Conservation (phyloP, 2,113 vertebrate genomes). For the Pan paniscus region DNA sequence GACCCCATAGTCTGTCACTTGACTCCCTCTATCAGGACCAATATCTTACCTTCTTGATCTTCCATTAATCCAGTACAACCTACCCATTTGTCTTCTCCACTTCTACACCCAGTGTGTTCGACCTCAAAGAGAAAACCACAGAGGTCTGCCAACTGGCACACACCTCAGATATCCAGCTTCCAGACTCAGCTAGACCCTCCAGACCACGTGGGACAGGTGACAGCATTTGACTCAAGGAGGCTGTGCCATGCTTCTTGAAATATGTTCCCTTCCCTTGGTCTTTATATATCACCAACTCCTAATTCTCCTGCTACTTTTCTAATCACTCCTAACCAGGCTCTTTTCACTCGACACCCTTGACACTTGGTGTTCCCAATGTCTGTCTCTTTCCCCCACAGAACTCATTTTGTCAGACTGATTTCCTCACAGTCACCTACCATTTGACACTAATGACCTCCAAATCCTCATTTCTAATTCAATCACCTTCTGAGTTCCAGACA, state of each 20-base stretch:
- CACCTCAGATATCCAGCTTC: not conserved
- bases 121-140: not conserved
- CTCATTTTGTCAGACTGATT: not conserved
- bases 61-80: not conserved
- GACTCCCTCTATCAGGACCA: not conserved
- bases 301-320: not conserved
- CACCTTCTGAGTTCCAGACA: not conserved
- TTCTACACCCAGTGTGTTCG: not conserved
- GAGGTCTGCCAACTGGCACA: not conserved
- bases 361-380: not conserved
- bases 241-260: not conserved
- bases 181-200: not conserved
- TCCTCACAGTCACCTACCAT: not conserved
- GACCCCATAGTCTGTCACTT: not conserved
- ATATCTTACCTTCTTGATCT: not conserved
- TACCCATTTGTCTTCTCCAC: not conserved
- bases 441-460: not conserved
- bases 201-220: not conserved
- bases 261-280: not conserved
- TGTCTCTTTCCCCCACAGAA: not conserved
- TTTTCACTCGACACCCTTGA: not conserved
- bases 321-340: not conserved
- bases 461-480: not conserved
- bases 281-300: not conserved
- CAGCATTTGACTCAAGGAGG: not conserved